Conservation (phyloP, 2,113 vertebrate genomes). For the Telmatochromis brichardi region DNA sequence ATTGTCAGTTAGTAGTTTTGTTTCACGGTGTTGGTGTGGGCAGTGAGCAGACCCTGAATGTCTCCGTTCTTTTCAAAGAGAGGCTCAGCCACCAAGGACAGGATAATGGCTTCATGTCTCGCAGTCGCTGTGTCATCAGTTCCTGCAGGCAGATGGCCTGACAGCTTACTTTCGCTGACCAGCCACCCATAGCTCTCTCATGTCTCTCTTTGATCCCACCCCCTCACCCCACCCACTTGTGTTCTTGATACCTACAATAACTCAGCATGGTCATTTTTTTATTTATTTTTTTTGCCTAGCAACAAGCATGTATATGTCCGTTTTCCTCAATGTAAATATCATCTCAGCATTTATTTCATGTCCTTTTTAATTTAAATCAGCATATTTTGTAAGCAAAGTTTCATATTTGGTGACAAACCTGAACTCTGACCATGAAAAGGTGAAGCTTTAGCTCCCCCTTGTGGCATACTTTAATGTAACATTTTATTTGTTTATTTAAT, state of each 20-base stretch:
- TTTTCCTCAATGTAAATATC: background rate
- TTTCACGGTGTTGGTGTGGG: background rate
- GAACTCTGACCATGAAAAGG: background rate
- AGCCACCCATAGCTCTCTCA: background rate
- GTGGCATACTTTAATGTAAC: background rate
- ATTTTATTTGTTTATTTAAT: background rate
- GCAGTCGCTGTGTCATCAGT: conserved; percentile 58
- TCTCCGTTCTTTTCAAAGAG: conserved; percentile 16
- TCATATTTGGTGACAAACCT: background rate
- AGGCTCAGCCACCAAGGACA: conserved; percentile 45
- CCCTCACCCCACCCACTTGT: background rate
- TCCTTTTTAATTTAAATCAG: background rate
- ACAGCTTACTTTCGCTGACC: conserved; percentile 44
- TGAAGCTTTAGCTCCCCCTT: conserved; percentile 15
- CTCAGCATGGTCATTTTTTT: background rate
- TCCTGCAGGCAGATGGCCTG: conserved; percentile 39
- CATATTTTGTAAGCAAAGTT: background rate
- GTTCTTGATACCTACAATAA: background rate
- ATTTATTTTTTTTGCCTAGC: background rate
- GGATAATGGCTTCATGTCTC: conserved; percentile 43
- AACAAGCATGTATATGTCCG: background rate
- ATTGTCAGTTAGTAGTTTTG: background rate
- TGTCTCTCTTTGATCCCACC: background rate
- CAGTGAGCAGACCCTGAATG: conserved; percentile 24
- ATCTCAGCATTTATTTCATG: background rate